A percentile compares a stretch with the other conserved stretches of the same genome.
Conservation (phyloP, 2,113 vertebrate species). For the Syrrhaptes paradoxus region DNA sequence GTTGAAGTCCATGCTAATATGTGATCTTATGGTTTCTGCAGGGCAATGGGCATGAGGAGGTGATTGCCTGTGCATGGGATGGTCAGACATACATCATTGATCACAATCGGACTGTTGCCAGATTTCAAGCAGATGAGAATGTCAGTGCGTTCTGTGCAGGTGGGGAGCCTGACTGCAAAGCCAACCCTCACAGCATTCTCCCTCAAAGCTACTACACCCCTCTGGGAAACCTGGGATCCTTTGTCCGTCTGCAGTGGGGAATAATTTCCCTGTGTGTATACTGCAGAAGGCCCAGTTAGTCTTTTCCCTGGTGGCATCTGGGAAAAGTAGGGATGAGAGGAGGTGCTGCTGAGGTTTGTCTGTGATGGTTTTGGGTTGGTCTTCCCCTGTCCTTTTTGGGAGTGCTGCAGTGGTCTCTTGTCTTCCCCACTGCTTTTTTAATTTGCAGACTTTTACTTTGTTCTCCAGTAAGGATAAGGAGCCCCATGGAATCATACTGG, state of each 20-base stretch:
- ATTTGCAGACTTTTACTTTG: neutral
- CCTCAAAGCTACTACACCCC: neutral
- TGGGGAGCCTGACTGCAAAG: slow-evolving; percentile 54
- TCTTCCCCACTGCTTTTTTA: neutral
- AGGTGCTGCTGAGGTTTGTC: neutral
- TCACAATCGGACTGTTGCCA: slow-evolving; percentile 89
- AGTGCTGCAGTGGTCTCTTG: neutral
- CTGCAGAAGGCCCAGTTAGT: neutral
- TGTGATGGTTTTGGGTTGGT: neutral
- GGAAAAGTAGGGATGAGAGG: neutral
- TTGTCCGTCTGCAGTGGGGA: neutral
- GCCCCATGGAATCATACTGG: neutral
- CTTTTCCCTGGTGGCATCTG: neutral
- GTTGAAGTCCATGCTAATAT: neutral
- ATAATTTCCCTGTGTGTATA: neutral
- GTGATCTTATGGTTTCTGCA: slow-evolving; percentile 33
- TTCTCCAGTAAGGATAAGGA: neutral
- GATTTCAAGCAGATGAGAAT: slow-evolving; percentile 98
- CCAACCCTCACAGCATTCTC: neutral
- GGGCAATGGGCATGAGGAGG: slow-evolving; percentile 94
- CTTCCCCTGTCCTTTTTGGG: neutral
- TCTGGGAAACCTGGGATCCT: neutral
- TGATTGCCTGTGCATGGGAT: slow-evolving; percentile 97
- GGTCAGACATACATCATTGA: slow-evolving; percentile 98
- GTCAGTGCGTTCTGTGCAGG: slow-evolving; percentile 97